Conservation (phyloP, 2,797 vertebrate genomes). For the Acanthis flammea region DNA sequence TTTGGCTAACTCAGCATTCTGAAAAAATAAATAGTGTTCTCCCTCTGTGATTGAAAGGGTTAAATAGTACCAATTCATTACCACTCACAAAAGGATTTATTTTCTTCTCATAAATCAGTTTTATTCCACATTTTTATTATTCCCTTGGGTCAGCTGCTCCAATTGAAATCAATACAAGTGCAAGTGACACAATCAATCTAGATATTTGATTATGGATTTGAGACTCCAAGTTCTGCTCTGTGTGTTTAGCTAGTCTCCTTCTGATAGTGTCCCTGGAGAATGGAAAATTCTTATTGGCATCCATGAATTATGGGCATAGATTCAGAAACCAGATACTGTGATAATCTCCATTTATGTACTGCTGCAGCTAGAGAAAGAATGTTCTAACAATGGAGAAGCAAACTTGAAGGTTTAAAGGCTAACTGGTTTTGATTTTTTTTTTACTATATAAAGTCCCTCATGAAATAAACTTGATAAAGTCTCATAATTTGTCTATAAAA, state of each 20-base stretch:
- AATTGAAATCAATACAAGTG: slow-evolving; percentile 85
- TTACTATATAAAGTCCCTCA: not conserved
- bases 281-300: slow-evolving; percentile 72
- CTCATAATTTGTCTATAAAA: not conserved
- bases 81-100: slow-evolving; percentile 79
- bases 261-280: slow-evolving; percentile 68
- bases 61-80: slow-evolving; percentile 80
- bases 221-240: slow-evolving; percentile 51
- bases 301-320: slow-evolving; percentile 70
- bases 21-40: slow-evolving; percentile 72
- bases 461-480: not conserved
- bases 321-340: slow-evolving; percentile 68
- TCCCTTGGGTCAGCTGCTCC: slow-evolving; percentile 77
- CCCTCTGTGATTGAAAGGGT: slow-evolving; percentile 75
- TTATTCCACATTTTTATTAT: slow-evolving; percentile 80
- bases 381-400: not conserved
- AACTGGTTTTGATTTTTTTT: not conserved
- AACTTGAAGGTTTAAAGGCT: not conserved
- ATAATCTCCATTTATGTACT: slow-evolving; percentile 67
- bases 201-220: slow-evolving; percentile 86
- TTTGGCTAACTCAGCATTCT: slow-evolving; percentile 70
- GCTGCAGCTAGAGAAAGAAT: not conserved
- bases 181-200: slow-evolving; percentile 85
- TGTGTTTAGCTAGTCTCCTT: slow-evolving; percentile 70
- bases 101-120: slow-evolving; percentile 83